Percentiles rank a stretch among this genome's conserved stretches.
These are phyloP conservation scores for Podarcis siculus DNA, from an alignment of 2,797 vertebrate species.

Conservation along the genomic window DNA sequence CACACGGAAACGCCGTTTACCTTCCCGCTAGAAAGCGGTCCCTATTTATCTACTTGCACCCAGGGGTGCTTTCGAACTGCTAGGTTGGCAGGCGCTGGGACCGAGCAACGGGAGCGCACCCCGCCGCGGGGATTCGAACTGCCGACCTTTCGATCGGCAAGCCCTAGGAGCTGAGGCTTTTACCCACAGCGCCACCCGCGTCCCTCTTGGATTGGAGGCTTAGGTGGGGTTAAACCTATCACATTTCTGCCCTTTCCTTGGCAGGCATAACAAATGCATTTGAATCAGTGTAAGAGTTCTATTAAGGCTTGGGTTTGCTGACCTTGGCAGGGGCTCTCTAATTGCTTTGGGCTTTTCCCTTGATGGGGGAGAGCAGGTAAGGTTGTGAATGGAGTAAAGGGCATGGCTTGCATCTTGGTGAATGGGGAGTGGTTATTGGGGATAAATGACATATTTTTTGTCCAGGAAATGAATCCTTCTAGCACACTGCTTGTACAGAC, in stretches of 20 bases:
- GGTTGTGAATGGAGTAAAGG: neutral
- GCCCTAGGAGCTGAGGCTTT: too few species aligned
- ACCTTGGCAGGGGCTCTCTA: neutral
- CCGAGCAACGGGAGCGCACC: too few species aligned
- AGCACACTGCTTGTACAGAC: neutral
- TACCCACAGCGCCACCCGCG: too few species aligned
- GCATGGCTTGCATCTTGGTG: neutral
- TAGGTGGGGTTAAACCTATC: neutral
- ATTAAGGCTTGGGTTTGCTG: neutral
- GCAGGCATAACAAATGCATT: neutral
- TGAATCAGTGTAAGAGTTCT: accelerated
- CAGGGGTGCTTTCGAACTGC: too few species aligned
- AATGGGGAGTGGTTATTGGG: neutral
- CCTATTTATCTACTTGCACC: too few species aligned
- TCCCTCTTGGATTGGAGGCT: neutral
- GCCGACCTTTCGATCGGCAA: too few species aligned
- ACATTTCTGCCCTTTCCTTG: neutral
- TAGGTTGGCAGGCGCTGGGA: too few species aligned
- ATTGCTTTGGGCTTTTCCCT: slow-evolving; percentile 6
- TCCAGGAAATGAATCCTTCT: neutral
- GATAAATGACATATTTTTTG: neutral
- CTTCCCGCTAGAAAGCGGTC: too few species aligned
- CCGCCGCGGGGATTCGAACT: too few species aligned
- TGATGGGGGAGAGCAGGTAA: neutral
- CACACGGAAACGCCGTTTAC: too few species aligned